A percentile compares a stretch with the other conserved stretches of the same genome.
These are phyloP conservation scores for Limnephilus marmoratus DNA, from an alignment of 2,888 invertebrate genomes.

Conservation along the genomic window DNA sequence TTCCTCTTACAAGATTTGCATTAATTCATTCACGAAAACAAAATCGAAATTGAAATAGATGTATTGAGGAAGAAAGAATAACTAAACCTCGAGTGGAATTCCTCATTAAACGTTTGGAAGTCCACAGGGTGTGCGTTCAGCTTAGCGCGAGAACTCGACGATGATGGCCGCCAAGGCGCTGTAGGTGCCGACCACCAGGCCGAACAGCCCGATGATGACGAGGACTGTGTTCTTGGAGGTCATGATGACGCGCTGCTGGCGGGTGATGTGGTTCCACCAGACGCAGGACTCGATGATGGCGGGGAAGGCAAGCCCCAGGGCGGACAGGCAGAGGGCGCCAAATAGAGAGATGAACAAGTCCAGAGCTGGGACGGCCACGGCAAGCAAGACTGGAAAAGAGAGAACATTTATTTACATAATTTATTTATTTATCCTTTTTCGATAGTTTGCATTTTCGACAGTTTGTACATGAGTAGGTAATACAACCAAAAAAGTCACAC, in stretches of 20 bases:
- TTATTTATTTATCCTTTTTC: no score
- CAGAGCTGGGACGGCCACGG: conserved; percentile 91
- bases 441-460: no score
- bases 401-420: not conserved
- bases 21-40: no score
- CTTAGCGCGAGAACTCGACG: conserved; percentile 73
- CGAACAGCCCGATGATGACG: conserved; percentile 81
- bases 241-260: conserved; percentile 78
- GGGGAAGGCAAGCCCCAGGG: conserved; percentile 92
- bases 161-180: conserved; percentile 83
- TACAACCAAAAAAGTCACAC: no score
- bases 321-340: conserved; percentile 94
- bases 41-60: no score
- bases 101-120: not conserved
- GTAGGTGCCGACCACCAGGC: conserved; percentile 83
- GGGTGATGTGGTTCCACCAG: conserved; percentile 71
- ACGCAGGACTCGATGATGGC: conserved; percentile 89
- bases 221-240: conserved; percentile 79
- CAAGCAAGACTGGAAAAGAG: conserved; percentile 84
- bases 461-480: no score
- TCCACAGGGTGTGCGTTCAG: not conserved
- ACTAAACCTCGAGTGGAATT: not conserved
- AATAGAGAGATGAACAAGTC: conserved; percentile 84
- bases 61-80: not conserved
- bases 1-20: no score